Percentiles rank a stretch among this genome's conserved stretches.
These are phyloP conservation scores for Bufotes viridis DNA, from an alignment of 2,797 vertebrate species.

Conservation along the genomic window DNA sequence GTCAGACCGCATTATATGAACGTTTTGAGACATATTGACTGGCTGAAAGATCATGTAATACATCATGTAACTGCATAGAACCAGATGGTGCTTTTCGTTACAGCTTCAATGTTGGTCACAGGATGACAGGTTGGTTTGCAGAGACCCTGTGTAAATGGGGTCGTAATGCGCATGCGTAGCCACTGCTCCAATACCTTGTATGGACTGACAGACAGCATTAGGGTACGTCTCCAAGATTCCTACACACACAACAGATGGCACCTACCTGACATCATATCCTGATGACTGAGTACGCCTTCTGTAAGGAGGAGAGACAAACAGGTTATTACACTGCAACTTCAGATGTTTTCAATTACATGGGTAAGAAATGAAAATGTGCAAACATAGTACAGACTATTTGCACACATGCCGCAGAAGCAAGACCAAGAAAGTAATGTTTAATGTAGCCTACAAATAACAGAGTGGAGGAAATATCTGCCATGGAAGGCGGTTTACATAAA, in stretches of 20 bases:
- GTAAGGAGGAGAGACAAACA: conserved; percentile 48
- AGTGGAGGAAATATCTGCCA: not conserved
- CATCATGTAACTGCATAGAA: too few species aligned
- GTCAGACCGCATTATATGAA: too few species aligned
- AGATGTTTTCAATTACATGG: not conserved
- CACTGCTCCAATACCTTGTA: too few species aligned
- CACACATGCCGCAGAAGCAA: not conserved
- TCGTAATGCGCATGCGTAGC: too few species aligned
- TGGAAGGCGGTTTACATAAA: not conserved
- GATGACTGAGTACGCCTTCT: conserved; percentile 95
- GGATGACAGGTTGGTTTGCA: too few species aligned
- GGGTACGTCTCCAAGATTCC: not conserved
- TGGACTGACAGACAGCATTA: too few species aligned
- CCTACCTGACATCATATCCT: conserved; percentile 91
- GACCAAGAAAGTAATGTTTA: not conserved
- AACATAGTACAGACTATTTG: not conserved
- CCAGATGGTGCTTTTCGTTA: too few species aligned
- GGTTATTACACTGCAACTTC: not conserved
- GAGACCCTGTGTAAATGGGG: too few species aligned
- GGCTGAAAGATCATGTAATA: too few species aligned
- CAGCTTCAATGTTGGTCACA: too few species aligned
- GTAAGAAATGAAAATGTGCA: not conserved
- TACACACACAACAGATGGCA: not conserved
- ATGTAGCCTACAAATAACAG: too few species aligned
- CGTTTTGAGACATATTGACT: too few species aligned